phyloP scores from a whole-genome alignment of 1,140 invertebrate species.

The Ceratina calcarata region DNA sequence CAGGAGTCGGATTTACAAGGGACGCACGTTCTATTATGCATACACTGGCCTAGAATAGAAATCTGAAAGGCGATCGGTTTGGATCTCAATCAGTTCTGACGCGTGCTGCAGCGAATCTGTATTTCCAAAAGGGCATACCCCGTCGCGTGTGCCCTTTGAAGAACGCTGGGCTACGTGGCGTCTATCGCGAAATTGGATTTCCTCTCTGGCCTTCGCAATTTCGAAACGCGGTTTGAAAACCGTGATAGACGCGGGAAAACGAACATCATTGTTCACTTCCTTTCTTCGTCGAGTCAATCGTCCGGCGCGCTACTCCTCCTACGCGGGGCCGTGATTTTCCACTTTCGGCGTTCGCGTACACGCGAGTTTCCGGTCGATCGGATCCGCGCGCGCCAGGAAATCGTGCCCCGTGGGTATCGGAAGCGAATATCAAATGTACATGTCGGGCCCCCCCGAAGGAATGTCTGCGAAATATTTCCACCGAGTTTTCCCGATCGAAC shows the following conservation, averaged over 20 bases:
- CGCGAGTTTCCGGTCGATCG: conserved; percentile 46
- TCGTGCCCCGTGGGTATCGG: conserved; percentile 29
- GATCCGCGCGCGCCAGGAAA: background rate
- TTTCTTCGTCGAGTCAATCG: background rate
- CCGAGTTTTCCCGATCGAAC: no score
- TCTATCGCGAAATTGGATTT: conserved; percentile 62
- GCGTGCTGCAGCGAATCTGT: conserved; percentile 9
- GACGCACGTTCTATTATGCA: conserved; percentile 44
- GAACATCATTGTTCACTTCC: background rate
- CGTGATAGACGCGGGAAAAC: background rate
- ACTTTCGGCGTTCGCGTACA: conserved; percentile 12
- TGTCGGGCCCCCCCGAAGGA: background rate
- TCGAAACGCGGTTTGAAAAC: conserved; percentile 2
- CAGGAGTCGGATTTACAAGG: background rate
- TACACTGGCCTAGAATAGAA: conserved; percentile 20
- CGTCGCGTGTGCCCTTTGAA: background rate
- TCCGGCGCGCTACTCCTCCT: background rate
- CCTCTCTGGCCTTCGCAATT: conserved; percentile 32
- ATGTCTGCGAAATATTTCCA: background rate
- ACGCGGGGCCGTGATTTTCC: background rate
- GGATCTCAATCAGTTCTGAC: conserved; percentile 15
- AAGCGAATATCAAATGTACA: conserved; percentile 38
- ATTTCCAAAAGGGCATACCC: conserved; percentile 6
- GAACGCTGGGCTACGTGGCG: conserved; percentile 26
- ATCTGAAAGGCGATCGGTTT: conserved; percentile 37